Evolutionary conservation across 2,888 invertebrate species (phyloP).

Genomic region (Sialis fuliginosa): DNA sequence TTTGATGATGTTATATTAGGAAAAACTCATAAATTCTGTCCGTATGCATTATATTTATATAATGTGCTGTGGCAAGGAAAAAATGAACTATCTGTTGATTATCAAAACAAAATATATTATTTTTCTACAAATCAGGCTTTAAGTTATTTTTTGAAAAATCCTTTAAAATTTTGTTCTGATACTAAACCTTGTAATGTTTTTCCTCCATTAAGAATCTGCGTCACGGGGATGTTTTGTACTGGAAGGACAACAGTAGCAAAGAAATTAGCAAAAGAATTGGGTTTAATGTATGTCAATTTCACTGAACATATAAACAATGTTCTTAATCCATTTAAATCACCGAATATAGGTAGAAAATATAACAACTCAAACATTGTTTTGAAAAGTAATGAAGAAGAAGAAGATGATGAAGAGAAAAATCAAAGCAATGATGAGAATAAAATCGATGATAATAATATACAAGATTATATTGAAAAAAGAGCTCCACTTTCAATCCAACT

Average conservation of each 20-base stretch:
- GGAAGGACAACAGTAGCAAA: constrained; percentile 34
- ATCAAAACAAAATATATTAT: constrained; percentile 33
- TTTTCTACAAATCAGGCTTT: constrained; percentile 31
- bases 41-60: constrained; percentile 34
- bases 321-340: not conserved
- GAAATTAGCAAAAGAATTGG: constrained; percentile 33
- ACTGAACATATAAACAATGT: constrained; percentile 14
- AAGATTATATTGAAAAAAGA: constrained; percentile 32
- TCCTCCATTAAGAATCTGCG: constrained; percentile 35
- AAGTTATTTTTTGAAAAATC: constrained; percentile 30
- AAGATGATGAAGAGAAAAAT: constrained; percentile 4
- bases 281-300: constrained; percentile 33
- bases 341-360: not conserved
- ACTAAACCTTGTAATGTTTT: constrained; percentile 25
- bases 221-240: constrained; percentile 34
- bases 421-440: constrained; percentile 5
- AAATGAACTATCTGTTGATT: constrained; percentile 30
- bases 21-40: constrained; percentile 41
- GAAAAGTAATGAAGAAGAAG: constrained; percentile 1
- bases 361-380: not conserved
- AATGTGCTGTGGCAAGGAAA: constrained; percentile 43
- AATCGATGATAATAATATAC: constrained; percentile 18
- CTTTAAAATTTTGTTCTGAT: constrained; percentile 29
- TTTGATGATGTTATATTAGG: constrained; percentile 26
- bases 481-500: constrained; percentile 26